Base-by-base conservation (phyloP, 2,888 invertebrate genomes). In the Chironomus riparius region DNA sequence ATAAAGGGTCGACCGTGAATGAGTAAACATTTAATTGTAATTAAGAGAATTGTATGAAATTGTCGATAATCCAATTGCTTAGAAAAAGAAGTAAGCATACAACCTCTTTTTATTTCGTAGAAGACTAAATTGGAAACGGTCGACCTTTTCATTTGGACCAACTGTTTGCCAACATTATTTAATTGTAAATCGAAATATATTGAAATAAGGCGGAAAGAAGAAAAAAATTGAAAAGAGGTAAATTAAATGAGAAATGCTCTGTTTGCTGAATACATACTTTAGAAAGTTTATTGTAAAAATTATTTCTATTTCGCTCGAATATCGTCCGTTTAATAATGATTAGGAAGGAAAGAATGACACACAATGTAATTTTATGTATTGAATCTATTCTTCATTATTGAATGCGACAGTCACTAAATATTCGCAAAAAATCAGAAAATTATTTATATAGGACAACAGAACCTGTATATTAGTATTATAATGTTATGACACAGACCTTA, bases 181-280 rank as follows among this genome's bases (percentile, higher is more conserved):
- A 65, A 65, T 65, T 65, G 65, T 24, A 65, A 65, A 65, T 65
- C 22, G 65, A 65, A 65, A 65, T 65, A n/a, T n/a, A 65, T 56
- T 56, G 56, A 56, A 56, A 56, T 56, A 22, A 65, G 65, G 24
- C 12, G 21, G 12, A 65, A 65, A 21, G 22, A 2, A 65, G 21
- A 65, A 22, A 24, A 24, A 65, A 50, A 50, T 2, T 48, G 18
- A 24, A 21, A 62, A 15, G 62, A 21, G 13, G 24, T 65, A 22
- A 65, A 65, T 21, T 22, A 21, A 65, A 65, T 21, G 22, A 22
- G 50, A 50, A 50, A 15, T 50, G 50, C n/a, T 50, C 50, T 50
- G 6, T 50, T 50, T 15, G 50, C 50, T 56, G 18, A 56, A 18
- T 56, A 15, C 56, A 18, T 56, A 15, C 56, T 56, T 56, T 56